A percentile compares a stretch with the other conserved stretches of the same genome.
phyloP scores from a whole-genome alignment of 2,888 invertebrate genomes.

The Pseudoips prasinana region DNA sequence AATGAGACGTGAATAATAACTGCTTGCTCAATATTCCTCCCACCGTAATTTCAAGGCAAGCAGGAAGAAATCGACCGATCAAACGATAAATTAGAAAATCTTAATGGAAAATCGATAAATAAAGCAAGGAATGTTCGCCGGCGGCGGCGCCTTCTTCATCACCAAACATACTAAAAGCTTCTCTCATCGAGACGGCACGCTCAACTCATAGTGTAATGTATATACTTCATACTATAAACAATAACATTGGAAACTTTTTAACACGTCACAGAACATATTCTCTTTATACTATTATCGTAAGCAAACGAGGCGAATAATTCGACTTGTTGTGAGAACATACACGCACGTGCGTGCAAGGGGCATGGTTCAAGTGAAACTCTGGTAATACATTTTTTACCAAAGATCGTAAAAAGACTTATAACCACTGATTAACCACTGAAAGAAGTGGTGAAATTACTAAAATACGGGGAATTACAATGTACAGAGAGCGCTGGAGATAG shows the following conservation, averaged over 20 bases:
- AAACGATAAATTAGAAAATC: not conserved
- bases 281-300: slow-evolving; percentile 44
- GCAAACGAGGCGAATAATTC: slow-evolving; percentile 72
- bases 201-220: slow-evolving; percentile 36
- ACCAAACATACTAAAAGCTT: slow-evolving; percentile 62
- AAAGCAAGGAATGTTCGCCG: slow-evolving; percentile 4
- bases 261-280: slow-evolving; percentile 60
- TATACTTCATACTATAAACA: slow-evolving; percentile 71
- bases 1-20: no score
- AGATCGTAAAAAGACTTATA: no score
- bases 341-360: slow-evolving; percentile 52
- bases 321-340: slow-evolving; percentile 74
- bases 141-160: slow-evolving; percentile 37
- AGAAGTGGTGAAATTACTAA: no score
- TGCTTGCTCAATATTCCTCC: no score
- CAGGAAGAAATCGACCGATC: no score
- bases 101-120: slow-evolving; percentile 16
- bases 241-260: slow-evolving; percentile 77
- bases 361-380: slow-evolving; percentile 45
- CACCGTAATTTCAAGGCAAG: no score
- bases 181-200: slow-evolving; percentile 51
- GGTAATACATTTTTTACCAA: no score
- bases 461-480: no score
- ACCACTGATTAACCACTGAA: no score
- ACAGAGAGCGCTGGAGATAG: no score